Conservation (phyloP, 2,888 invertebrate genomes). For the Conistra vaccinii region DNA sequence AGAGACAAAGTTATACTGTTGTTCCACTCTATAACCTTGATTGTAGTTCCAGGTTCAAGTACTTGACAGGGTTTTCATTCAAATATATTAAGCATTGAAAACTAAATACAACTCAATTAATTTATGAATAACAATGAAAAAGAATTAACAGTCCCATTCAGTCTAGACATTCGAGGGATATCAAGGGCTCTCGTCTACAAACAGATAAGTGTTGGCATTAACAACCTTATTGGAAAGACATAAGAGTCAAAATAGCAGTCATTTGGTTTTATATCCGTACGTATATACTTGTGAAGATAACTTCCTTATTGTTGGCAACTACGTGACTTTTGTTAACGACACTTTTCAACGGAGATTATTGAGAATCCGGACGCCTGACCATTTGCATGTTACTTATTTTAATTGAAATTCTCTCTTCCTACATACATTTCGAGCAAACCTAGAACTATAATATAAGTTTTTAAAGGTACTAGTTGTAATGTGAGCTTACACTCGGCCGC, state of each 20-base stretch:
- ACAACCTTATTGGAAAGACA: slow-evolving; percentile 13
- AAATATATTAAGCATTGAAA: not conserved
- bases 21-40: not conserved
- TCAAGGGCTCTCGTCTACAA: slow-evolving; percentile 19
- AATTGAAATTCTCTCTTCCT: slow-evolving; percentile 44
- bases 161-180: slow-evolving; percentile 74
- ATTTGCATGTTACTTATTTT: slow-evolving; percentile 53
- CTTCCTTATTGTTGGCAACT: slow-evolving; percentile 72
- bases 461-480: slow-evolving; percentile 11
- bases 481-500: not conserved
- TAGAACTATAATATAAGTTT: not conserved
- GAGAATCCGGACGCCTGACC: slow-evolving; percentile 45
- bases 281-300: slow-evolving; percentile 66
- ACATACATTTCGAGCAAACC: not conserved
- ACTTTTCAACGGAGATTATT: slow-evolving; percentile 63
- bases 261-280: slow-evolving; percentile 40
- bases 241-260: slow-evolving; percentile 51
- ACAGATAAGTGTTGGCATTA: slow-evolving; percentile 19
- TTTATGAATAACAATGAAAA: slow-evolving; percentile 48
- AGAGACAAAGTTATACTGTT: slow-evolving; percentile 2
- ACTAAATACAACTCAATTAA: slow-evolving; percentile 42
- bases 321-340: slow-evolving; percentile 80
- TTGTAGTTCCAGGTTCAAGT: not conserved
- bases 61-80: not conserved
- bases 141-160: slow-evolving; percentile 58